phyloP scores from a whole-genome alignment of 1,140 invertebrate species.

The Drosophila takahashii region DNA sequence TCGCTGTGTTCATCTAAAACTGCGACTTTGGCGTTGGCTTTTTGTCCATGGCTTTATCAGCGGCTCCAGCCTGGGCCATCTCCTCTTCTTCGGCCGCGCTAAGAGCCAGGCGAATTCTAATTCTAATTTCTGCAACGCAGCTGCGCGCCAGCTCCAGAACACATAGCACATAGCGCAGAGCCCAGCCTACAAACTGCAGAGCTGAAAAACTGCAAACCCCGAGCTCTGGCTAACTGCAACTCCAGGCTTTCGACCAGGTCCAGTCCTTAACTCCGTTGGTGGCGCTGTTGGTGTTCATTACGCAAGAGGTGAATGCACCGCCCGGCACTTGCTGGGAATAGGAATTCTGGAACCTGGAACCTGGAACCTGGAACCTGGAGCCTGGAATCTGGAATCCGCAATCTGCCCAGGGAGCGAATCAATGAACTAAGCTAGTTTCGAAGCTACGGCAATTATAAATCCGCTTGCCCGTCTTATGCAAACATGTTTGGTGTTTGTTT shows the following conservation, averaged over 20 bases:
- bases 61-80: conserved; percentile 52
- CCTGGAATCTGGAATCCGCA: conserved; percentile 34
- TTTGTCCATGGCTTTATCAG: conserved; percentile 55
- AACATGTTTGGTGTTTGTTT: conserved; percentile 59
- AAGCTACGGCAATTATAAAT: conserved; percentile 38
- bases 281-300: conserved; percentile 82
- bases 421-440: conserved; percentile 38
- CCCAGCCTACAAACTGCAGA: not conserved
- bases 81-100: conserved; percentile 33
- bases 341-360: conserved; percentile 34
- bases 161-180: not conserved
- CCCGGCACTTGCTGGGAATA: conserved; percentile 44
- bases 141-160: conserved; percentile 62
- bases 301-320: conserved; percentile 80
- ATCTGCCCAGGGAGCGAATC: conserved; percentile 56
- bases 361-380: conserved; percentile 39
- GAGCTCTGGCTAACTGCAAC: conserved; percentile 5
- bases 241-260: conserved; percentile 28
- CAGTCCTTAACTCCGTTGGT: conserved; percentile 70
- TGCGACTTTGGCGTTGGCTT: conserved; percentile 48
- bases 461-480: conserved; percentile 53
- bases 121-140: conserved; percentile 80
- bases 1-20: conserved; percentile 42
- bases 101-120: conserved; percentile 56
- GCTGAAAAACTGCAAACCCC: conserved; percentile 1